Base-by-base conservation (phyloP, 1,140 invertebrate species). In the Oryzaephilus surinamensis region DNA sequence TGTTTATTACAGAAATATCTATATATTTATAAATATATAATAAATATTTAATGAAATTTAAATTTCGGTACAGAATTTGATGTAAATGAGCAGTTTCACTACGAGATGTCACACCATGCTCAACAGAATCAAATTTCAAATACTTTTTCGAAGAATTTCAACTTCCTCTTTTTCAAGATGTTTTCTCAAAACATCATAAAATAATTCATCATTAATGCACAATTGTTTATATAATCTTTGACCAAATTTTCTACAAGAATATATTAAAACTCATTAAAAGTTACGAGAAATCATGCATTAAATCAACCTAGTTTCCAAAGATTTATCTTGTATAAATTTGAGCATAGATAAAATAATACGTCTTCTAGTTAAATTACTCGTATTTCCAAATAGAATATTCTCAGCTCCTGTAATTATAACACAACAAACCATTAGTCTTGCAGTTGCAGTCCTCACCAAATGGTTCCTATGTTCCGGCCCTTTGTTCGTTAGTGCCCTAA, bases 381-480 rank as follows among this genome's bases (percentile, higher is more conserved):
- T 47, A 20, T 45, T 38, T 3, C 50, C 42, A 38, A 55, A 50
- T 21, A 62, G 41, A 20, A 62, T 38, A 6, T 37, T 29, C 8
- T 37, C 39, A 2, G 51, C 29, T 10, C 55, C 58, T 14, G 50
- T 51, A 20, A 60, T 55, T 8, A 57, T 52, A n/a, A 57, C 46
- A 1, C 48, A 50, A 31, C 58, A 61, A 19, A 61, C 49, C 11
- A 62, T 15, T 17, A 62, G 31, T 30, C 60, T 26, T 1, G 50
- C 53, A 0, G 54, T 43, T 6, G 60, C 54, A 10, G 30, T 45
- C 14, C 60, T 40, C 4, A 61, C 57, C 10, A 62, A 38, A 10
- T 42, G 32, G 41, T 62, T 62, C 41, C 59, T 59, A 43, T 62
- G 60, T 15, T 41, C 40, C n/a, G 62, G 61, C 13, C 60, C 61